phyloP scores from a whole-genome alignment of 2,888 invertebrate genomes.

The Aleiodes leptofemur region DNA sequence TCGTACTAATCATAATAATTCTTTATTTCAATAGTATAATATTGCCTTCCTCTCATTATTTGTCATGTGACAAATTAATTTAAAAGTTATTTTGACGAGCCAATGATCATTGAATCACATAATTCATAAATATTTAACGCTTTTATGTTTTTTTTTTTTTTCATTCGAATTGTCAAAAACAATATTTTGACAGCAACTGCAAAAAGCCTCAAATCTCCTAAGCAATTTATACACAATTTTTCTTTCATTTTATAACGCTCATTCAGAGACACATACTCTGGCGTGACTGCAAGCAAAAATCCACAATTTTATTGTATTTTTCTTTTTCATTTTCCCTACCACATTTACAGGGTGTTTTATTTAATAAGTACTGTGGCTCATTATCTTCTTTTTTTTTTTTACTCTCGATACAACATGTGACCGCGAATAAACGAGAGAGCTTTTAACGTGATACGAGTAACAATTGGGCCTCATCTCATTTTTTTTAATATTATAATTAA shows the following conservation, averaged over 20 bases:
- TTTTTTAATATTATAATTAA: background rate
- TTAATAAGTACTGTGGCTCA: conserved; percentile 15
- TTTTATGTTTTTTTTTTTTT: background rate
- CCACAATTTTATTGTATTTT: background rate
- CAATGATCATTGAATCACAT: too few relatives aligned
- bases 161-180: background rate
- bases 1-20: conserved; percentile 2
- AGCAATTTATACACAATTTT: conserved; percentile 20
- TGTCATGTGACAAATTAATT: too few relatives aligned
- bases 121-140: too few relatives aligned
- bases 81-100: too few relatives aligned
- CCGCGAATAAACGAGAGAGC: conserved; percentile 10
- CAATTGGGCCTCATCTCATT: conserved; percentile 13
- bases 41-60: too few relatives aligned
- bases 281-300: conserved; percentile 23
- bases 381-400: too few relatives aligned
- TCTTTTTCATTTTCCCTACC: background rate
- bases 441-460: conserved; percentile 13
- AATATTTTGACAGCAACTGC: background rate
- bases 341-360: background rate
- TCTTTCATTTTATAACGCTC: background rate
- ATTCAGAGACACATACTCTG: conserved; percentile 7
- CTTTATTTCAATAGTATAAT: too few relatives aligned
- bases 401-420: conserved; percentile 2
- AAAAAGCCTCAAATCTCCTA: conserved; percentile 25